phyloP scores from a whole-genome alignment of 2,797 vertebrate genomes.

The Falco novaeseelandiae region DNA sequence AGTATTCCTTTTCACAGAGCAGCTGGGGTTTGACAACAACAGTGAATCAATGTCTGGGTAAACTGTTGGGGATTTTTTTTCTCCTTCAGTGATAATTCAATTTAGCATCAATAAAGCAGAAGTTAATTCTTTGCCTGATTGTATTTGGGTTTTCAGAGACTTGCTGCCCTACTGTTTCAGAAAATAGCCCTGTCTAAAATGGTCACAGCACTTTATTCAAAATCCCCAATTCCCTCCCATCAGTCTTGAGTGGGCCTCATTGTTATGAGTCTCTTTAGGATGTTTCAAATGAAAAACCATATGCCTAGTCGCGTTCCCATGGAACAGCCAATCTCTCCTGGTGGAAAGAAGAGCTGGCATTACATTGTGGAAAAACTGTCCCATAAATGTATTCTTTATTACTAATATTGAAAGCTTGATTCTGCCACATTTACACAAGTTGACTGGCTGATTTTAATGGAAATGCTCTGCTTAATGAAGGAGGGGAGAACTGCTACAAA shows the following conservation, averaged over 20 bases:
- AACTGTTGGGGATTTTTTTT: background rate
- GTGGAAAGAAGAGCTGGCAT: constrained; percentile 16
- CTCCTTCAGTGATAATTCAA: constrained; percentile 27
- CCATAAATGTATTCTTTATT: background rate
- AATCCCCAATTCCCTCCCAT: background rate
- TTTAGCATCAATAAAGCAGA: background rate
- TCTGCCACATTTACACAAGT: background rate
- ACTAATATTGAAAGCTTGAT: background rate
- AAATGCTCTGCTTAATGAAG: background rate
- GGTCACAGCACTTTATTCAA: background rate
- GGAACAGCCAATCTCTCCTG: background rate
- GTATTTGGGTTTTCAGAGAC: background rate
- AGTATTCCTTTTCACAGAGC: background rate
- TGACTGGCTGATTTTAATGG: background rate
- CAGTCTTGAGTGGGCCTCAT: background rate
- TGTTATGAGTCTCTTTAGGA: background rate
- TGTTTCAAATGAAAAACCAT: background rate
- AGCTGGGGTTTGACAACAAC: constrained; percentile 10
- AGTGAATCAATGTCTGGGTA: constrained; percentile 9
- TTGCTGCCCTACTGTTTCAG: background rate
- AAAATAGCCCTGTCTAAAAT: background rate
- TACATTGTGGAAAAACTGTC: background rate
- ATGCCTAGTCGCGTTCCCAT: background rate
- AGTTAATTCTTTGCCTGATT: constrained; percentile 1
- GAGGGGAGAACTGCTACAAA: background rate